These are phyloP conservation scores for Chloroclystis v-ata DNA, from an alignment of 2,888 invertebrate genomes.

Conservation along the genomic window DNA sequence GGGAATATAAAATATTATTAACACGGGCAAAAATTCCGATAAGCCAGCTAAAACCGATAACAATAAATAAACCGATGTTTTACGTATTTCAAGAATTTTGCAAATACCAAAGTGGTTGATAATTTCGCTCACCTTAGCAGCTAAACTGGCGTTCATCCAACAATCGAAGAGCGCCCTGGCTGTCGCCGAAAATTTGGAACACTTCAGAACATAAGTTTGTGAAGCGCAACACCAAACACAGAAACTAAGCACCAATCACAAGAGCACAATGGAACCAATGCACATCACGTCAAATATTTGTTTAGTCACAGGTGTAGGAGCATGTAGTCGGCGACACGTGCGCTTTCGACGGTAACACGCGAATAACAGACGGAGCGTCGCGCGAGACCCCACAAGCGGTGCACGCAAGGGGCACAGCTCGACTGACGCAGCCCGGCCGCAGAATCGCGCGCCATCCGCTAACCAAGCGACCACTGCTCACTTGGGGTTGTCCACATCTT, in stretches of 20 bases:
- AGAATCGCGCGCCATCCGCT: slow-evolving; percentile 25
- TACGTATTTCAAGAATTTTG: slow-evolving; percentile 35
- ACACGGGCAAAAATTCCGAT: slow-evolving; percentile 46
- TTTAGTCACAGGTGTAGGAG: slow-evolving; percentile 66
- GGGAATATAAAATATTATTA: too few relatives aligned
- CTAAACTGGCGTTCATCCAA: slow-evolving; percentile 76
- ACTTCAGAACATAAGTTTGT: slow-evolving; percentile 47
- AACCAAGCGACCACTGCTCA: too few relatives aligned
- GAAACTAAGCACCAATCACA: slow-evolving; percentile 58
- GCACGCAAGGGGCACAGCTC: slow-evolving; percentile 64
- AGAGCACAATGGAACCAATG: slow-evolving; percentile 53
- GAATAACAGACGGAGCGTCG: slow-evolving; percentile 55
- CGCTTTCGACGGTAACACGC: slow-evolving; percentile 65
- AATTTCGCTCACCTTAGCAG: slow-evolving; percentile 67
- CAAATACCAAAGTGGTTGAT: slow-evolving; percentile 39
- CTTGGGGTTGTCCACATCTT: slow-evolving; percentile 34
- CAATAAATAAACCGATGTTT: slow-evolving; percentile 34
- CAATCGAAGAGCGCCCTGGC: slow-evolving; percentile 61
- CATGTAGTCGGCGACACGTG: slow-evolving; percentile 65
- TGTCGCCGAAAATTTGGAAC: slow-evolving; percentile 65
- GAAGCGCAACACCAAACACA: slow-evolving; percentile 28
- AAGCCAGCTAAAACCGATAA: slow-evolving; percentile 51
- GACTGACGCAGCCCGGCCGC: slow-evolving; percentile 52
- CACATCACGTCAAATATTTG: slow-evolving; percentile 70
- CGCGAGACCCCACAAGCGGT: slow-evolving; percentile 57